These are phyloP conservation scores for Euplagia quadripunctaria DNA, from an alignment of 2,888 invertebrate species.

Conservation along the genomic window DNA sequence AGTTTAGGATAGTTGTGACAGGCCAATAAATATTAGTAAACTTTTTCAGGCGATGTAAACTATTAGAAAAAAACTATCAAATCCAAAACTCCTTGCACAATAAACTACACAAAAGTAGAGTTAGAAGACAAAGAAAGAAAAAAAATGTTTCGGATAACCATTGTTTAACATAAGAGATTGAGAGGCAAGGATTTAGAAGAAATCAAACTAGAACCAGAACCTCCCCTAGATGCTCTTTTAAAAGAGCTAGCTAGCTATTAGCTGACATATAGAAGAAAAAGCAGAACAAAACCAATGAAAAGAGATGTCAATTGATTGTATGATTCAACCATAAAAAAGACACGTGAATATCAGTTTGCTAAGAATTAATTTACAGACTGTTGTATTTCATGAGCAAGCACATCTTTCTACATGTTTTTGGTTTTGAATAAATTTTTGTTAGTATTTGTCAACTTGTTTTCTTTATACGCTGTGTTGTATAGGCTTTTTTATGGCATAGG, in stretches of 20 bases:
- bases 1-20: no score
- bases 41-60: constrained; percentile 7
- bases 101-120: constrained; percentile 7
- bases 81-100: neutral
- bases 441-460: neutral
- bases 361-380: neutral
- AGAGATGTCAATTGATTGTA: neutral
- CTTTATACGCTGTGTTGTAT: neutral
- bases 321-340: neutral
- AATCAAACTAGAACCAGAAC: neutral
- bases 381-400: neutral
- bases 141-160: neutral
- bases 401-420: neutral
- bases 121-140: constrained; percentile 14
- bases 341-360: neutral
- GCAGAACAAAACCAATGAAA: neutral
- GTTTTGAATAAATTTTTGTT: neutral
- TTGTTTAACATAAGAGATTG: constrained; percentile 1
- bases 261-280: neutral
- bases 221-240: neutral
- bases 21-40: neutral
- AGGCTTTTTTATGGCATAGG: no score
- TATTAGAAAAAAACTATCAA: constrained; percentile 11
- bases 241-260: no score
- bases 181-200: neutral